Conservation (phyloP, 2,888 invertebrate species). For the Agrypnus murinus region DNA sequence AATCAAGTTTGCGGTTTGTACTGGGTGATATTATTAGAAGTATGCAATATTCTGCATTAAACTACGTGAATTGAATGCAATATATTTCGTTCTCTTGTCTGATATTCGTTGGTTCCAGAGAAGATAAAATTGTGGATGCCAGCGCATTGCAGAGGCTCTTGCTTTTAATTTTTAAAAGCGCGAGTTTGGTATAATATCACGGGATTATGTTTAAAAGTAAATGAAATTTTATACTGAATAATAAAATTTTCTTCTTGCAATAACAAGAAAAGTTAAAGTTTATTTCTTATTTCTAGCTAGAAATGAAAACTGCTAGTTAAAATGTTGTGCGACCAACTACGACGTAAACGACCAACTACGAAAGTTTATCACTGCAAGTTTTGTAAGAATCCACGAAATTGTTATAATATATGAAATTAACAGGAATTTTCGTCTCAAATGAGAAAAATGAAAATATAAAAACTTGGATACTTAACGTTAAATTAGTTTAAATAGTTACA, state of each 20-base stretch:
- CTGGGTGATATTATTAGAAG: neutral
- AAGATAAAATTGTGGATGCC: constrained; percentile 15
- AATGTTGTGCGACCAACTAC: neutral
- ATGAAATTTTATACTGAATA: constrained; percentile 18
- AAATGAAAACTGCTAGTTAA: neutral
- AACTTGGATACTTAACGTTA: neutral
- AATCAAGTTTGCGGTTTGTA: constrained; percentile 9
- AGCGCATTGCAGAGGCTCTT: constrained; percentile 10
- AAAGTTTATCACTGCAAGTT: neutral
- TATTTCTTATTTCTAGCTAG: neutral
- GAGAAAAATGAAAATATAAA: neutral
- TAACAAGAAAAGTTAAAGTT: constrained; percentile 1
- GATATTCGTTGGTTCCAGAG: neutral
- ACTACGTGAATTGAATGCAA: constrained; percentile 11
- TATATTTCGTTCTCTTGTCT: neutral
- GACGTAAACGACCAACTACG: neutral
- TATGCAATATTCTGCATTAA: neutral
- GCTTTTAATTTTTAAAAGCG: constrained; percentile 14
- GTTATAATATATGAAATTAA: constrained; percentile 1
- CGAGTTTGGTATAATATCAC: constrained; percentile 18
- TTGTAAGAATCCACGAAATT: constrained; percentile 1
- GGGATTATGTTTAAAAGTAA: constrained; percentile 23
- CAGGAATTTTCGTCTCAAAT: neutral
- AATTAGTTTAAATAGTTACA: neutral
- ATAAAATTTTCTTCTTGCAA: constrained; percentile 13